Evolutionary conservation across 2,797 vertebrate genomes (phyloP).

Genomic region (Gallinago nigripennis): DNA sequence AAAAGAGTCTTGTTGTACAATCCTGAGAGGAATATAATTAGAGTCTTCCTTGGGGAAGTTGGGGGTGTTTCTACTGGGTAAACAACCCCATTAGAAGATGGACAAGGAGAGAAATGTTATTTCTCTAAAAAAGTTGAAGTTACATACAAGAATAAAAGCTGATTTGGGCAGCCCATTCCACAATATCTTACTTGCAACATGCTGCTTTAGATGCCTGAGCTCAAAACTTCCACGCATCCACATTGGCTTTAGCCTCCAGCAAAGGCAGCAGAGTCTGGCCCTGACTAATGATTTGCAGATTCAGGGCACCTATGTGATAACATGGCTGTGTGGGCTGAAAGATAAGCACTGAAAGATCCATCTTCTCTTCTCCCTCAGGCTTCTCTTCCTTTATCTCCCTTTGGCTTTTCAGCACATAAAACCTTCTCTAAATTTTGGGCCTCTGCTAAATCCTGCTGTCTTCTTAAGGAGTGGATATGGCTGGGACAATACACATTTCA

Average conservation of each 20-base stretch:
- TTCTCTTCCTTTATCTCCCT: slow-evolving; percentile 22
- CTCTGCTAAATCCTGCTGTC: neutral
- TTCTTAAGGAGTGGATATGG: neutral
- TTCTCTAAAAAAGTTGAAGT: neutral
- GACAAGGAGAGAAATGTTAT: neutral
- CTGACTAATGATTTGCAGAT: neutral
- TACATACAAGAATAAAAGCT: neutral
- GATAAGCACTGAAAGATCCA: slow-evolving; percentile 48
- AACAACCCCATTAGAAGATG: neutral
- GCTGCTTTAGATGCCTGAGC: neutral
- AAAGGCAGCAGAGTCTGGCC: neutral
- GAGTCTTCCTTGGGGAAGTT: neutral
- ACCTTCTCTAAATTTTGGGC: neutral
- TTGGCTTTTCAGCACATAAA: slow-evolving; percentile 1
- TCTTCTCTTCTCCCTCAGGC: neutral
- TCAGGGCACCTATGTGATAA: neutral
- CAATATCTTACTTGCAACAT: neutral
- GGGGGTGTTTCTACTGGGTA: neutral
- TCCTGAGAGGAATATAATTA: neutral
- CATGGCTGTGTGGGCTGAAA: neutral
- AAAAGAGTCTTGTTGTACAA: neutral
- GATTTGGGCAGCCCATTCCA: neutral
- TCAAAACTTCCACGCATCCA: neutral
- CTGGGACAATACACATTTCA: neutral
- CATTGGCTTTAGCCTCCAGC: neutral